These are phyloP conservation scores for Ophion ellenae DNA, from an alignment of 2,888 invertebrate species.

Conservation along the genomic window DNA sequence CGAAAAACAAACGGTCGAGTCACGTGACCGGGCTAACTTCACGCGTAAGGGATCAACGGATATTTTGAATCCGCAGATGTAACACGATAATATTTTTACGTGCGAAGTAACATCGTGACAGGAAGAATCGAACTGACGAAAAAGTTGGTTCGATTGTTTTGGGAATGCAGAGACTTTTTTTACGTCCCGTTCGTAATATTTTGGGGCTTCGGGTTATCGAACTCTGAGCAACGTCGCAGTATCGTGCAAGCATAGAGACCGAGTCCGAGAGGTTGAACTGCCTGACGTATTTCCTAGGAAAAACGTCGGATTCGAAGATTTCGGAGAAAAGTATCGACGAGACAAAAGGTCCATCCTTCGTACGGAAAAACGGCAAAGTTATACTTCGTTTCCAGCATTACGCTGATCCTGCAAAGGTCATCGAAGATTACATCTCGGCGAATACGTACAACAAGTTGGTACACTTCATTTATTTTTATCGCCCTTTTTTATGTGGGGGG, in stretches of 20 bases:
- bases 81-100: not conserved
- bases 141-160: not conserved
- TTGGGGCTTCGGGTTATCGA: not conserved
- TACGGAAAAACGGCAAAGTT: constrained; percentile 54
- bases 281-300: constrained; percentile 51
- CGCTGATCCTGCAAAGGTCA: constrained; percentile 62
- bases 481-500: constrained; percentile 45
- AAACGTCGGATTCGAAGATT: constrained; percentile 2
- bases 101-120: not conserved
- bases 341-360: constrained; percentile 4
- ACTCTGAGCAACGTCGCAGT: not conserved
- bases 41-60: not conserved
- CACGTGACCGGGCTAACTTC: not conserved
- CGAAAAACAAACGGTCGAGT: not conserved
- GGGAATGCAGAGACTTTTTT: not conserved
- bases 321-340: constrained; percentile 11
- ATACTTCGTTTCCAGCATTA: constrained; percentile 70
- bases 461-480: not conserved
- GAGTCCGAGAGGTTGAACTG: constrained; percentile 33
- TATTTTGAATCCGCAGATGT: not conserved
- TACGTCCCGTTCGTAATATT: not conserved
- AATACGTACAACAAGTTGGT: constrained; percentile 70
- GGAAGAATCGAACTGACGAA: not conserved
- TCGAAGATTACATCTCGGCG: constrained; percentile 65
- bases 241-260: constrained; percentile 33